These are phyloP conservation scores for Autographa gamma DNA, from an alignment of 2,888 invertebrate genomes.

Conservation along the genomic window DNA sequence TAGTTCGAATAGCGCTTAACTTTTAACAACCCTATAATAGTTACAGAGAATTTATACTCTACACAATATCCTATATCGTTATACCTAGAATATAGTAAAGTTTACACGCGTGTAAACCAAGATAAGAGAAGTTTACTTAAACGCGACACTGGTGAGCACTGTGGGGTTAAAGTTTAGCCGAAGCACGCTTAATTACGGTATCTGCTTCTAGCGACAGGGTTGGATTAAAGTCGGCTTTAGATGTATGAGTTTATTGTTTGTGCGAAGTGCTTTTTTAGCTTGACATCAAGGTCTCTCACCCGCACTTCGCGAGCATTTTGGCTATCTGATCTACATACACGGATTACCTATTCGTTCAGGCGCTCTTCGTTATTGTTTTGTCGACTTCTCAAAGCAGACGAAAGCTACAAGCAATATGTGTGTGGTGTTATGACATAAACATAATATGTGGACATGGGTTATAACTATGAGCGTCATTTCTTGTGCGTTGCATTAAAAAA, in stretches of 20 bases:
- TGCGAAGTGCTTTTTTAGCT: constrained; percentile 1
- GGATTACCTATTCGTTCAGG: too few species aligned
- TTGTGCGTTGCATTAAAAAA: too few species aligned
- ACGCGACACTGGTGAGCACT: constrained; percentile 25
- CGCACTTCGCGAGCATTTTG: too few species aligned
- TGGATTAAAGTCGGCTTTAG: constrained; percentile 36
- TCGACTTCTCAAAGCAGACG: too few species aligned
- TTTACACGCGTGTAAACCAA: constrained; percentile 50
- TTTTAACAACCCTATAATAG: constrained; percentile 36
- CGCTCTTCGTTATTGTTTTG: too few species aligned
- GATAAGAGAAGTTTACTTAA: constrained; percentile 55
- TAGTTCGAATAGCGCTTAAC: constrained; percentile 27
- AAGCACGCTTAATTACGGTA: constrained; percentile 49
- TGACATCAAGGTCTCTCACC: too few species aligned
- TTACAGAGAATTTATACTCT: constrained; percentile 31
- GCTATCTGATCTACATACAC: too few species aligned
- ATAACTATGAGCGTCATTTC: too few species aligned
- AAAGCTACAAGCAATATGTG: too few species aligned
- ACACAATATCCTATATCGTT: constrained; percentile 23
- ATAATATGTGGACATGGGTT: too few species aligned
- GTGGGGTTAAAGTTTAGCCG: constrained; percentile 37
- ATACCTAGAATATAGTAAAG: constrained; percentile 33
- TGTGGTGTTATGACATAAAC: too few species aligned
- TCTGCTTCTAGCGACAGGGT: constrained; percentile 24
- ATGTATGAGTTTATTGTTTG: constrained; percentile 33